These are phyloP conservation scores for Catamblyrhynchus diadema DNA, from an alignment of 2,797 vertebrate species.

Conservation along the genomic window DNA sequence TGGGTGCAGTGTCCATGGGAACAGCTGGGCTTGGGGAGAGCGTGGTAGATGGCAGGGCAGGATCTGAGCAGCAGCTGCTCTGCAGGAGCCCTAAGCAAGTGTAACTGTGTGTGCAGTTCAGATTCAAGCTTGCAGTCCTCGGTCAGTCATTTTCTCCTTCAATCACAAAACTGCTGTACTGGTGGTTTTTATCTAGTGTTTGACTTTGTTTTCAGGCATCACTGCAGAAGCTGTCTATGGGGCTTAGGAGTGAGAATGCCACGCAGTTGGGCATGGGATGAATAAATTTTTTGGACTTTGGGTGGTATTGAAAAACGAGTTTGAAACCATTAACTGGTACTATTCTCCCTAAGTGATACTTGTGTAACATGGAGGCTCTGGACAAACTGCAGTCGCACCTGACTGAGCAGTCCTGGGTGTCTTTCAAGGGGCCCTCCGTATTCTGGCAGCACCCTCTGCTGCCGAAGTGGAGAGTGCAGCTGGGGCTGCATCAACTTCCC, in stretches of 20 bases:
- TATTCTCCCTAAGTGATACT: background rate
- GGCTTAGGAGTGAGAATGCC: background rate
- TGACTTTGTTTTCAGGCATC: background rate
- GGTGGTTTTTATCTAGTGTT: background rate
- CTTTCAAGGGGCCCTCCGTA: background rate
- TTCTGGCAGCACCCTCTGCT: constrained; percentile 59
- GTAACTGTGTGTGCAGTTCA: background rate
- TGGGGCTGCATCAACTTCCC: background rate
- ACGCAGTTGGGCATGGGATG: background rate
- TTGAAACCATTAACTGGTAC: background rate
- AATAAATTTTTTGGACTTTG: background rate
- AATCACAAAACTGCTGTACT: background rate
- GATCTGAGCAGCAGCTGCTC: background rate
- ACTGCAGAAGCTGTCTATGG: background rate
- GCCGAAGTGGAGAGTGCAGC: background rate
- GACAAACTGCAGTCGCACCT: background rate
- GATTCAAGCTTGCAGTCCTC: background rate
- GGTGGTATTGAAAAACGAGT: background rate
- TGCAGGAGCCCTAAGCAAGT: background rate
- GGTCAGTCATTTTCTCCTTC: background rate
- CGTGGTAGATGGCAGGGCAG: background rate
- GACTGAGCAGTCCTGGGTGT: background rate
- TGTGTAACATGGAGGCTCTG: background rate
- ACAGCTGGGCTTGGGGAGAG: background rate
- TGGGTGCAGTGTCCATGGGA: background rate